A percentile compares a stretch with the other conserved stretches of the same genome.
Conservation (phyloP, 1,140 invertebrate genomes). For the Philaenus spumarius region DNA sequence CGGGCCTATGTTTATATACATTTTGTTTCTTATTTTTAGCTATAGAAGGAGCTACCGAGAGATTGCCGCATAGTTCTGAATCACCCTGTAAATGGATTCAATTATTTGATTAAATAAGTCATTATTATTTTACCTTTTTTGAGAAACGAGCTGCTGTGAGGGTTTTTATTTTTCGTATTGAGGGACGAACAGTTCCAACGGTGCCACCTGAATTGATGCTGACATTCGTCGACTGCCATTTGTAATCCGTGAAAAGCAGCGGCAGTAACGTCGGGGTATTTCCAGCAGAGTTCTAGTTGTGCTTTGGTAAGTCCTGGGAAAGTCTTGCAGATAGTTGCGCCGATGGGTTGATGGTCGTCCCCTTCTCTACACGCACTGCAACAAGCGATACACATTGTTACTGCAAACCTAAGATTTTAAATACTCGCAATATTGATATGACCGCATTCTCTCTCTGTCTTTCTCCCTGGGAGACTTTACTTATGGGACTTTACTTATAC, state of each 20-base stretch:
- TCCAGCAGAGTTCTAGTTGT: constrained; percentile 71
- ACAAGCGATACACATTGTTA: too few species aligned
- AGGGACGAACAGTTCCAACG: constrained; percentile 91
- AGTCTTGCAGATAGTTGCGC: constrained; percentile 63
- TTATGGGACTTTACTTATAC: too few species aligned
- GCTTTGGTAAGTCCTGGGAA: constrained; percentile 71
- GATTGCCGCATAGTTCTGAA: too few species aligned
- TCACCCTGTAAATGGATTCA: too few species aligned
- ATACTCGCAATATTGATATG: too few species aligned
- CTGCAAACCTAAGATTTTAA: too few species aligned
- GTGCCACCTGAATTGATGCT: constrained; percentile 89
- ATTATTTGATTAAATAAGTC: too few species aligned
- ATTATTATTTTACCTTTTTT: constrained; percentile 78
- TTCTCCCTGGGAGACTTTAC: too few species aligned
- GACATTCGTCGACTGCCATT: constrained; percentile 83
- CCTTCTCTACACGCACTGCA: constrained; percentile 7
- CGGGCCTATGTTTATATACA: too few species aligned
- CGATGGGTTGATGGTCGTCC: constrained; percentile 32
- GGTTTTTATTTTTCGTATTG: constrained; percentile 61
- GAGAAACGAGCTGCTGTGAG: constrained; percentile 69
- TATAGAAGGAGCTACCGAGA: too few species aligned
- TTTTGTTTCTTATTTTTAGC: too few species aligned
- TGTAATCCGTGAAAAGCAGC: constrained; percentile 74
- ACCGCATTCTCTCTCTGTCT: too few species aligned
- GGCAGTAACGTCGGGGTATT: constrained; percentile 70